Base-by-base conservation (phyloP, 2,888 invertebrate species). In the Amiota communis region DNA sequence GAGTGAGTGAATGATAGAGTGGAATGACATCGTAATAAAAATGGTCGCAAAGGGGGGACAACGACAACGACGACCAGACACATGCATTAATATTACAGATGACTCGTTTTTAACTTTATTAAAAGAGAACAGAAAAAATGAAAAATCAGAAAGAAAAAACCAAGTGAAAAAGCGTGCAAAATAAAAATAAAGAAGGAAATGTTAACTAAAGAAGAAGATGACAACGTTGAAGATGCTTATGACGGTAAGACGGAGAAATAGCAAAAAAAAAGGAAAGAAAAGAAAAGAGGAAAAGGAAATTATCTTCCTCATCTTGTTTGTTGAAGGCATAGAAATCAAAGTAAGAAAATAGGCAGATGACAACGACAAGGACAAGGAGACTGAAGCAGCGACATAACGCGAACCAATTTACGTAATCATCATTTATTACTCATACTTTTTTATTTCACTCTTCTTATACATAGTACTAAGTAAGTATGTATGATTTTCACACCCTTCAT, bases 31-130 rank as follows among this genome's bases (percentile, higher is more conserved):
- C 49, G 65, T 65, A 65, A 65, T 65, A 65, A 65, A 65, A 65
- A 65, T 65, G 65, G 65, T 20, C 49, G 65, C 65, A 65, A 65
- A 49, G 47, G 65, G 47, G 48, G 6, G n/a, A n/a, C n/a, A n/a
- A n/a, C n/a, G n/a, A n/a, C n/a, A n/a, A n/a, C n/a, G n/a, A n/a
- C n/a, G n/a, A 15, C 23, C 15, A 20, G 59, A 15, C n/a, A 46
- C 63, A 48, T 65, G 65, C 64, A 64, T 64, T 64, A 64, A 64
- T 64, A 64, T 64, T 64, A 64, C 64, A 64, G 64, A 46, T 64
- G 64, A 64, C 47, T 64, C 75, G 75, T 53, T 79, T 75, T 75
- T 70, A 80, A 79, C 80, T 83, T 83, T 85, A 78, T 86, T 78
- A 83, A 86, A 70, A 70, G 36, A n/a, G 47, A 64, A 64, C 8